Evolutionary conservation across 2,113 vertebrate genomes (phyloP), one percentile per base, ranked within the genome.

Genomic region (Calidris pygmaea): DNA sequence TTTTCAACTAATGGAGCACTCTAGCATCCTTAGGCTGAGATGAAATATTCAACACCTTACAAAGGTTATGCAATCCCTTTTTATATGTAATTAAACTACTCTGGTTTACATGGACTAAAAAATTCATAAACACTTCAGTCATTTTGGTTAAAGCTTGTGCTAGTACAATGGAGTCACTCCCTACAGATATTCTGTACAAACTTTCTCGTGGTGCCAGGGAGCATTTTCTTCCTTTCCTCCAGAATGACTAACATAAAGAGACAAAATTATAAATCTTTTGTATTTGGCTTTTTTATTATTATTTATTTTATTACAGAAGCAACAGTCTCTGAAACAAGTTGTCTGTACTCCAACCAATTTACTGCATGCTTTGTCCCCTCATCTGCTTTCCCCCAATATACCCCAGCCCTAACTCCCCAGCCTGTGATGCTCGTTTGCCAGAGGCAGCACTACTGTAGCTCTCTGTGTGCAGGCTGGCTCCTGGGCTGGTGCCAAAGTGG

Each of bases 21-120:
- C 91, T 82, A 39, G 58, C 77, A 70, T 95, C 60, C 86, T 96
- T 90, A 87, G 78, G 82, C 90, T 48, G 67, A 86, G 52, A 96
- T 97, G 53, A 97, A 97, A 97, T 95, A 97, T 97, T 97, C 90
- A 97, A 55, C 75, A 50, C 34, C 59, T 93, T 43, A 68, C 71
- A 55, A 77, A 96, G 56, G 78, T 97, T 97, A 96, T 63, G 90
- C 88, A 97, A 95, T 58, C 60, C 56, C 56, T 93, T 74, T 39
- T 52, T 77, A 27, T 85, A 73, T 90, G 94, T 94, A 96, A 97
- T 95, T 95, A 96, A 95, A 76, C 60, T 90, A 50, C 26, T 81
- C 48, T 81, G 72, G 71, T 93, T 91, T 95, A 84, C 55, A 67
- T 7, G 65, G 78, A 93, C 87, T 97, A 85, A 97, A 97, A 97